A percentile compares a stretch with the other conserved stretches of the same genome.
Conservation (phyloP, 2,888 invertebrate genomes). For the Conistra vaccinii region DNA sequence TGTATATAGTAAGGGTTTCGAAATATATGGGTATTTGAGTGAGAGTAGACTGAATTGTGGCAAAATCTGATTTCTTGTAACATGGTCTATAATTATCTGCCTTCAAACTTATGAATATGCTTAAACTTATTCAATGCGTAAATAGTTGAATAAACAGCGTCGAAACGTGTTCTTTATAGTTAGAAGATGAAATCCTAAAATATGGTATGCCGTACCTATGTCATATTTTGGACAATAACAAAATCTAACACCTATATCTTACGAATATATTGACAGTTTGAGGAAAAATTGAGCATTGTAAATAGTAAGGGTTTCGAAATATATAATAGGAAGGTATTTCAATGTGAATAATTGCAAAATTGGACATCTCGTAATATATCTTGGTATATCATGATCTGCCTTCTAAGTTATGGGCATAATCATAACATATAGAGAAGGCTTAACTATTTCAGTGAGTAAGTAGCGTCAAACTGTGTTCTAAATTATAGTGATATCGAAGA, state of each 20-base stretch:
- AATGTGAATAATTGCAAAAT: too few relatives aligned
- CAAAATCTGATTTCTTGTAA: background rate
- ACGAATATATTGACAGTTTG: slow-evolving; percentile 6
- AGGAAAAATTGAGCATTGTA: background rate
- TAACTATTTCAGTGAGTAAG: background rate
- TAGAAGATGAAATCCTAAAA: too few relatives aligned
- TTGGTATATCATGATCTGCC: background rate
- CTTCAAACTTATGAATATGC: background rate
- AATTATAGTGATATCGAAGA: background rate
- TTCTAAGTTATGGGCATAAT: background rate
- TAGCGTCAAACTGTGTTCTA: background rate
- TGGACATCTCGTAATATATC: background rate
- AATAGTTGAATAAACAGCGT: too few relatives aligned
- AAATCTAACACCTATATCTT: slow-evolving; percentile 19
- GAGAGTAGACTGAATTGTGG: too few relatives aligned
- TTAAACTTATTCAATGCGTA: background rate
- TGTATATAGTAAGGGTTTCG: background rate
- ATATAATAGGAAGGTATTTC: background rate
- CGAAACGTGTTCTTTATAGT: too few relatives aligned
- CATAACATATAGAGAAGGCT: too few relatives aligned
- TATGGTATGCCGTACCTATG: too few relatives aligned
- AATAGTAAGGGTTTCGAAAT: too few relatives aligned
- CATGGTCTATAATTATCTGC: background rate
- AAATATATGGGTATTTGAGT: background rate
- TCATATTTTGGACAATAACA: too few relatives aligned